phyloP scores from a whole-genome alignment of 2,888 invertebrate species.

The Eristalinus sepulchralis region DNA sequence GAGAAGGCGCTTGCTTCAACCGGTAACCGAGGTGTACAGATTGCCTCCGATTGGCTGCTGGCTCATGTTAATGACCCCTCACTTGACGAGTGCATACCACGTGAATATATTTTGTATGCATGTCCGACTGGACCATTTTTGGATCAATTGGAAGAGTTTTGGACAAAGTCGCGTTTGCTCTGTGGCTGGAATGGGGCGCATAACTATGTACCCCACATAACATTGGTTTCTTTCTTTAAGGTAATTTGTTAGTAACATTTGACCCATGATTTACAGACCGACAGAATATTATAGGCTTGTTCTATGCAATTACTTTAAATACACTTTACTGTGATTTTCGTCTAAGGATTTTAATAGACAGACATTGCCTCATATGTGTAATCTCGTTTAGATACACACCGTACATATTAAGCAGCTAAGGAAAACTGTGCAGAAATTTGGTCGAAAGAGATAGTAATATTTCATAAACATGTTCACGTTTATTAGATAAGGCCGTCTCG shows the following conservation, averaged over 20 bases:
- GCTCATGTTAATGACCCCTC: constrained; percentile 93
- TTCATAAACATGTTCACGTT: too few species aligned
- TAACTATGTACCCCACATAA: constrained; percentile 94
- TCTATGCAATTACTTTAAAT: too few species aligned
- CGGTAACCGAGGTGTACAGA: constrained; percentile 92
- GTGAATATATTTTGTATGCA: constrained; percentile 93
- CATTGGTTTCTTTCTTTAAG: constrained; percentile 93
- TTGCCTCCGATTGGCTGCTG: constrained; percentile 94
- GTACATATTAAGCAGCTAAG: too few species aligned
- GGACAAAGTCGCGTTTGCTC: constrained; percentile 87
- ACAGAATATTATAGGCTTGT: too few species aligned
- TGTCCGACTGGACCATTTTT: constrained; percentile 88
- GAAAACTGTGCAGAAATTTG: too few species aligned
- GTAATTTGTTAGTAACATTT: constrained; percentile 81
- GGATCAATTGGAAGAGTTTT: constrained; percentile 87
- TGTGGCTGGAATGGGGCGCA: constrained; percentile 95
- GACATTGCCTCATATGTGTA: too few species aligned
- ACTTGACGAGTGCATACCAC: constrained; percentile 88
- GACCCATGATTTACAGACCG: not conserved
- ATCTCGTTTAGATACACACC: too few species aligned
- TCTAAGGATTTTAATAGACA: too few species aligned
- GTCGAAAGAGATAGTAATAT: too few species aligned
- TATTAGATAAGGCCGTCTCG: too few species aligned
- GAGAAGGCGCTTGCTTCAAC: constrained; percentile 95
- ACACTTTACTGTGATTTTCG: too few species aligned